These are phyloP conservation scores for Thinocorus orbignyianus DNA, from an alignment of 2,113 vertebrate species.

Conservation along the genomic window DNA sequence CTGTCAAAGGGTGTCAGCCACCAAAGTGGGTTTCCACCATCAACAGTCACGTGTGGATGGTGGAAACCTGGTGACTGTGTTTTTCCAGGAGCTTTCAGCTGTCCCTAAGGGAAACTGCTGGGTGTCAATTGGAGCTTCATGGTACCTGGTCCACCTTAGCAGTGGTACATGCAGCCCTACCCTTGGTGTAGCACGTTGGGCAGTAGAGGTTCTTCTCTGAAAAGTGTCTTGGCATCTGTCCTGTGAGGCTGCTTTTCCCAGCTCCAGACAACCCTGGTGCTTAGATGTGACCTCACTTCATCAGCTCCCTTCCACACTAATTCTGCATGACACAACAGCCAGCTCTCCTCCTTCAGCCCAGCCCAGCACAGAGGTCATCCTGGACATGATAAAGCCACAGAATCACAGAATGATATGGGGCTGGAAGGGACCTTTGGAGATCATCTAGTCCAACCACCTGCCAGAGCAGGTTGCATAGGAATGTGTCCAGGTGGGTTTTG, in stretches of 20 bases:
- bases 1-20: background rate
- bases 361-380: background rate
- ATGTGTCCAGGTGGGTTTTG: too few species aligned
- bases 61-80: accelerated
- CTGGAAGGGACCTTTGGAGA: too few species aligned
- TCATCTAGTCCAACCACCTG: too few species aligned
- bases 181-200: background rate
- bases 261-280: background rate
- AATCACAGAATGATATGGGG: too few species aligned
- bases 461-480: too few species aligned
- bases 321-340: background rate
- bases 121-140: background rate
- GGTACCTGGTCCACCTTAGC: background rate
- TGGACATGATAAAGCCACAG: background rate
- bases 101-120: background rate
- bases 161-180: background rate
- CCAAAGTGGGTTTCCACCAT: background rate
- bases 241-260: background rate
- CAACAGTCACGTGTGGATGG: background rate
- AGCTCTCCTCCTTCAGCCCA: background rate
- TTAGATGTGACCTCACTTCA: background rate
- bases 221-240: background rate
- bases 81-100: background rate
- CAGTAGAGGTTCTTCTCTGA: background rate
- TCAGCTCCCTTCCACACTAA: background rate